phyloP scores from a whole-genome alignment of 2,888 invertebrate species.

The Odiellus spinosus region DNA sequence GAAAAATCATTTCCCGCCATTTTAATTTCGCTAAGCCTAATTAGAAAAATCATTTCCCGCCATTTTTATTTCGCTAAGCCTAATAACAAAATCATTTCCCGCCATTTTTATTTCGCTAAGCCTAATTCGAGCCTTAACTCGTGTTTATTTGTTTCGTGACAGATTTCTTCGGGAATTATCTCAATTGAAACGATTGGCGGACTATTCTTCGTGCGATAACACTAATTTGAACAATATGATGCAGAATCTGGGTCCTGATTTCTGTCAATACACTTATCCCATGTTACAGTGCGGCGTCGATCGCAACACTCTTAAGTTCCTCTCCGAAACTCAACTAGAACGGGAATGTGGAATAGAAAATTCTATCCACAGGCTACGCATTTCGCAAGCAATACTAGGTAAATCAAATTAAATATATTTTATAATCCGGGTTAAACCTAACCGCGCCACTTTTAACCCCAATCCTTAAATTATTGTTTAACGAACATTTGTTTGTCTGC shows the following conservation, averaged over 20 bases:
- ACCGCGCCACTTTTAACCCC: too few relatives aligned
- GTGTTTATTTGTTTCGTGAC: constrained; percentile 7
- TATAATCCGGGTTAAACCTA: too few relatives aligned
- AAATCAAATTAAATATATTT: neutral
- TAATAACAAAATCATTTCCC: too few relatives aligned
- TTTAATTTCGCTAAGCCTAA: neutral
- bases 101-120: neutral
- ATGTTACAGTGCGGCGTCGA: constrained; percentile 93
- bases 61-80: neutral
- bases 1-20: constrained; percentile 2
- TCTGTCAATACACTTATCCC: constrained; percentile 88
- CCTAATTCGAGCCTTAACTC: neutral
- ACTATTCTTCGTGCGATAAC: constrained; percentile 84
- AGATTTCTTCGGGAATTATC: constrained; percentile 83
- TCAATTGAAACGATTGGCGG: constrained; percentile 85
- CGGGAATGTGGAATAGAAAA: constrained; percentile 81
- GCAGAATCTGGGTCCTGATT: constrained; percentile 66
- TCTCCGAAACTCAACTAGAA: constrained; percentile 80
- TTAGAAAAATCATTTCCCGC: neutral
- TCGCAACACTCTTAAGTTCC: constrained; percentile 56
- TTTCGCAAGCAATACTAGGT: constrained; percentile 30
- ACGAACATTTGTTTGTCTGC: too few relatives aligned
- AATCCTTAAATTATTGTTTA: too few relatives aligned
- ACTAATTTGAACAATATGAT: constrained; percentile 77
- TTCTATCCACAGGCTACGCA: constrained; percentile 81